Percentiles rank a stretch among this genome's conserved stretches.
Conservation (phyloP, 2,113 vertebrate genomes). For the Morone saxatilis region DNA sequence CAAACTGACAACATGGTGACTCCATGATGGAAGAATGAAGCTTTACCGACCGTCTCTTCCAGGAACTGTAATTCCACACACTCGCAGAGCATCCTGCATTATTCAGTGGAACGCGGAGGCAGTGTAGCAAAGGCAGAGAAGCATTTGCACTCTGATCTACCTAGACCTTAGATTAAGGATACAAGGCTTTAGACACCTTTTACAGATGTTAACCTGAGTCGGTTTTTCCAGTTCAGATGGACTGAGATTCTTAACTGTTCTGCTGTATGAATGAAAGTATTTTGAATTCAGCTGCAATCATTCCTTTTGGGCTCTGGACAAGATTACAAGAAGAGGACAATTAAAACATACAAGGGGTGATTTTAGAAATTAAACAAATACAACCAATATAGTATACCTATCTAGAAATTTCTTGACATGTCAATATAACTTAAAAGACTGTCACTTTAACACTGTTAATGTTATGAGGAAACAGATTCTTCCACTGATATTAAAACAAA, state of each 20-base stretch:
- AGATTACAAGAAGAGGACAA: neutral
- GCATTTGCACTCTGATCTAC: constrained; percentile 58
- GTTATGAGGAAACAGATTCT: no score
- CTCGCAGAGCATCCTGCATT: constrained; percentile 73
- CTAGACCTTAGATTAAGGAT: constrained; percentile 59
- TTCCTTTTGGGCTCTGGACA: neutral
- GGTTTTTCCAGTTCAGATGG: neutral
- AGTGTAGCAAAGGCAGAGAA: constrained; percentile 38
- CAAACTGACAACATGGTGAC: constrained; percentile 40
- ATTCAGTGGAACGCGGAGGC: constrained; percentile 75
- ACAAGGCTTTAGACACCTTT: constrained; percentile 53
- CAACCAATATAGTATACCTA: neutral
- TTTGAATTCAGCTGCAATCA: neutral
- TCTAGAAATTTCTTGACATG: neutral
- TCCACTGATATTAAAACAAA: no score
- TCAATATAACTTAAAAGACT: no score
- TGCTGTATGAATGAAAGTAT: neutral
- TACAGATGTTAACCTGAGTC: constrained; percentile 50
- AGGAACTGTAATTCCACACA: constrained; percentile 77
- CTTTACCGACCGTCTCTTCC: constrained; percentile 48
- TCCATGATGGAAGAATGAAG: constrained; percentile 50
- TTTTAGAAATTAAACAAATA: neutral
- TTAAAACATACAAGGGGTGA: neutral
- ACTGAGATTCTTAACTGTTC: neutral
- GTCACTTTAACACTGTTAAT: no score